Conservation (phyloP, 2,888 invertebrate species). For the Malachius bipustulatus region DNA sequence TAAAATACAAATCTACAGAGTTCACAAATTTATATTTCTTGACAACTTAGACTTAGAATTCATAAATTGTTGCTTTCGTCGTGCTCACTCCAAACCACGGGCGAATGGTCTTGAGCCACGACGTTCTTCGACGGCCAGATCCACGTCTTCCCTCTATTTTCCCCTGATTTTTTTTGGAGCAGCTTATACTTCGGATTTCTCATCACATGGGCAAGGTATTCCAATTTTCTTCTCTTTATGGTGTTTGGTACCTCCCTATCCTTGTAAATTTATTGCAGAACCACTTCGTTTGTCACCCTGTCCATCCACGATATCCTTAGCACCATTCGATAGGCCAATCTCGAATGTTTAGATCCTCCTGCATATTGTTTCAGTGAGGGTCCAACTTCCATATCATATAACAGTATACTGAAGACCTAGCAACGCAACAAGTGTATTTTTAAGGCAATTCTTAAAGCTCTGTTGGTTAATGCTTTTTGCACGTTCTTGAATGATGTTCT, state of each 20-base stretch:
- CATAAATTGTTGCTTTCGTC: too few species aligned
- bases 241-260: not conserved
- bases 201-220: not conserved
- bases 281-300: constrained; percentile 3
- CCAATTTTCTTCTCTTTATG: constrained; percentile 3
- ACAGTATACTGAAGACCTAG: constrained; percentile 1
- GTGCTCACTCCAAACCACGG: constrained; percentile 1
- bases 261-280: not conserved
- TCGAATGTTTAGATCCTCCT: not conserved
- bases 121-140: not conserved
- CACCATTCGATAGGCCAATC: not conserved
- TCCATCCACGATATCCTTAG: constrained; percentile 2
- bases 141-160: constrained; percentile 3
- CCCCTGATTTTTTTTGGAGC: not conserved
- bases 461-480: constrained; percentile 3
- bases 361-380: constrained; percentile 3
- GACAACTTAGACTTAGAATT: too few species aligned
- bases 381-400: constrained; percentile 1
- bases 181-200: constrained; percentile 1
- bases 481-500: constrained; percentile 1
- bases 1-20: too few species aligned
- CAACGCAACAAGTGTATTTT: not conserved
- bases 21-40: too few species aligned
- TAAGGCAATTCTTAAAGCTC: constrained; percentile 1
- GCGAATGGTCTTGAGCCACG: not conserved